Conservation (phyloP, 2,113 vertebrate genomes). For the Pavo muticus region DNA sequence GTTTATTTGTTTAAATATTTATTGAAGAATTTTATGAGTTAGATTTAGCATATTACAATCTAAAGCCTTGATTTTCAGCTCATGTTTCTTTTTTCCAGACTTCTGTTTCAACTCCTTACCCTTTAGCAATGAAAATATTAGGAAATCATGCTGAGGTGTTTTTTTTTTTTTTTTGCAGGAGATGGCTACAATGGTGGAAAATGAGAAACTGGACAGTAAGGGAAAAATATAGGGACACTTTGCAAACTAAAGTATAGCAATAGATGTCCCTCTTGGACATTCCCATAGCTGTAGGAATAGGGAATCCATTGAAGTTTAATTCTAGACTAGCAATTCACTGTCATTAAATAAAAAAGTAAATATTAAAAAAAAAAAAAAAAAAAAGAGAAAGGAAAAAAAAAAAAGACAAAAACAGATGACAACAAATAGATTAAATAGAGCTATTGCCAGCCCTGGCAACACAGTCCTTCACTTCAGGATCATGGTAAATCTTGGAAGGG, state of each 20-base stretch:
- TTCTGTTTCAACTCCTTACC: not conserved
- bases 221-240: not conserved
- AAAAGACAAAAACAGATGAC: not conserved
- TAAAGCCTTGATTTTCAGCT: not conserved
- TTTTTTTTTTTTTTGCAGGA: not conserved
- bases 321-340: not conserved
- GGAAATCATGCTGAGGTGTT: not conserved
- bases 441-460: not conserved
- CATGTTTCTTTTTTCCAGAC: not conserved
- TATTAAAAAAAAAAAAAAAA: too few relatives aligned
- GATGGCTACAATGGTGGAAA: not conserved
- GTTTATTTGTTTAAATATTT: not conserved
- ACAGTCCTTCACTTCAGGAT: not conserved
- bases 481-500: not conserved
- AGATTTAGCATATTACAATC: not conserved
- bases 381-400: not conserved
- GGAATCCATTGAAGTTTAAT: not conserved
- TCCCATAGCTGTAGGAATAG: not conserved
- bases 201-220: not conserved
- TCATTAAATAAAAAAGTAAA: not conserved
- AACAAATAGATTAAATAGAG: not conserved
- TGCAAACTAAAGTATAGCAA: not conserved
- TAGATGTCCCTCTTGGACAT: not conserved
- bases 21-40: not conserved
- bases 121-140: not conserved